Percentiles rank a stretch among this genome's conserved stretches.
Evolutionary conservation across 2,888 invertebrate genomes (phyloP).

Genomic region (Platerodrilus igneus): DNA sequence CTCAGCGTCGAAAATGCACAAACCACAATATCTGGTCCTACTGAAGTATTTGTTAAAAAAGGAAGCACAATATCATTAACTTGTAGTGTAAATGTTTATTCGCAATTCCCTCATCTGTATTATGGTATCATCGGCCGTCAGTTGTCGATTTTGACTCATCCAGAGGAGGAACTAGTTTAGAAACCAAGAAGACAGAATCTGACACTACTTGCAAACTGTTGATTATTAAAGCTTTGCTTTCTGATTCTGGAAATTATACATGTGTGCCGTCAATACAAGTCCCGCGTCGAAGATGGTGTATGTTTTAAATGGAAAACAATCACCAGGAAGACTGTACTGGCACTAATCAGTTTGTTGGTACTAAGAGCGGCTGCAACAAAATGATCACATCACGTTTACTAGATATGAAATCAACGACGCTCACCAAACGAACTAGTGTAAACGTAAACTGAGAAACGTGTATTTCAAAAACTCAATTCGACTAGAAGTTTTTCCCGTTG

Average conservation of each 20-base stretch:
- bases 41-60: slow-evolving; percentile 84
- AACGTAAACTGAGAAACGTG: slow-evolving; percentile 21
- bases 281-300: slow-evolving; percentile 80
- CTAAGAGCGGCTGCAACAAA: slow-evolving; percentile 37
- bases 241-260: slow-evolving; percentile 87
- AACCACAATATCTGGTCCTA: slow-evolving; percentile 69
- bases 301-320: slow-evolving; percentile 75
- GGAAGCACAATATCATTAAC: slow-evolving; percentile 87
- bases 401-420: slow-evolving; percentile 32
- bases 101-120: slow-evolving; percentile 72
- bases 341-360: slow-evolving; percentile 35
- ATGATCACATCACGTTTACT: slow-evolving; percentile 37
- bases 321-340: slow-evolving; percentile 33
- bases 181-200: slow-evolving; percentile 77
- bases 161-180: slow-evolving; percentile 80
- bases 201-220: slow-evolving; percentile 78
- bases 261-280: slow-evolving; percentile 82
- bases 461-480: too few species aligned
- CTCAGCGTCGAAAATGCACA: slow-evolving; percentile 72
- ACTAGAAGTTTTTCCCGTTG: too few species aligned
- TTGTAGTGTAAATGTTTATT: slow-evolving; percentile 83
- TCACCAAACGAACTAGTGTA: slow-evolving; percentile 29
- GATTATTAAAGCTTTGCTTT: slow-evolving; percentile 77
- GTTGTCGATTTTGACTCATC: slow-evolving; percentile 80
- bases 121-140: slow-evolving; percentile 80